Evolutionary conservation across 2,113 vertebrate genomes (phyloP).

Genomic region (Cricetomys ansorgei): DNA sequence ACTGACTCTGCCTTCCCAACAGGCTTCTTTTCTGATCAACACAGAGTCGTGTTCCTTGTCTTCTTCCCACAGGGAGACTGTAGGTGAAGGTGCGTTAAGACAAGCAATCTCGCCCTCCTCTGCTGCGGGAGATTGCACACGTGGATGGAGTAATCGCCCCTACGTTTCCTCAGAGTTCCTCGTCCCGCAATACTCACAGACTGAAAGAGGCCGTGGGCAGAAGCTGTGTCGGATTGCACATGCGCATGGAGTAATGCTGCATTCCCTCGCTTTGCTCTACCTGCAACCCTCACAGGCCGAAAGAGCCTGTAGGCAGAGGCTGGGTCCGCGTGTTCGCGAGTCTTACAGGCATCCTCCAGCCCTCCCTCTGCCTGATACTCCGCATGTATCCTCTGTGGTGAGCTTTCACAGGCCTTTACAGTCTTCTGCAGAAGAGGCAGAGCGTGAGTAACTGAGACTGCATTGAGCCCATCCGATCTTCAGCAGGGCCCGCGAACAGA

Average conservation of each 20-base stretch:
- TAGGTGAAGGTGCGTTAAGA: neutral
- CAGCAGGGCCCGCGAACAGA: neutral
- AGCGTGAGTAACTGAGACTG: neutral
- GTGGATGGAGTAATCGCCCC: neutral
- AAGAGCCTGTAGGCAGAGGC: neutral
- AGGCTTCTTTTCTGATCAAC: neutral
- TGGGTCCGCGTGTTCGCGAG: neutral
- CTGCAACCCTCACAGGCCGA: neutral
- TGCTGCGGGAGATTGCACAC: neutral
- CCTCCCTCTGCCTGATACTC: neutral
- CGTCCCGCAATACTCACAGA: neutral
- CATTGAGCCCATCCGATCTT: neutral
- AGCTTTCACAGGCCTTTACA: constrained; percentile 9
- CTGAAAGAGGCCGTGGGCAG: neutral
- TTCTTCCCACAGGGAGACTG: neutral
- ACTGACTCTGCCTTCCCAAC: neutral
- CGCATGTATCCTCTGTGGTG: neutral
- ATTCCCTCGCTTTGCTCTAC: neutral
- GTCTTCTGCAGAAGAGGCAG: neutral
- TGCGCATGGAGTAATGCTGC: neutral
- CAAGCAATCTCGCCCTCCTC: neutral
- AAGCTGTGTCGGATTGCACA: neutral
- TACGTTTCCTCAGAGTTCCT: neutral
- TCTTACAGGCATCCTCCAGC: neutral
- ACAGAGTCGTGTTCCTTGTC: neutral